Conservation (phyloP, 2,888 invertebrate genomes). For the Kryphioiulus occultus region DNA sequence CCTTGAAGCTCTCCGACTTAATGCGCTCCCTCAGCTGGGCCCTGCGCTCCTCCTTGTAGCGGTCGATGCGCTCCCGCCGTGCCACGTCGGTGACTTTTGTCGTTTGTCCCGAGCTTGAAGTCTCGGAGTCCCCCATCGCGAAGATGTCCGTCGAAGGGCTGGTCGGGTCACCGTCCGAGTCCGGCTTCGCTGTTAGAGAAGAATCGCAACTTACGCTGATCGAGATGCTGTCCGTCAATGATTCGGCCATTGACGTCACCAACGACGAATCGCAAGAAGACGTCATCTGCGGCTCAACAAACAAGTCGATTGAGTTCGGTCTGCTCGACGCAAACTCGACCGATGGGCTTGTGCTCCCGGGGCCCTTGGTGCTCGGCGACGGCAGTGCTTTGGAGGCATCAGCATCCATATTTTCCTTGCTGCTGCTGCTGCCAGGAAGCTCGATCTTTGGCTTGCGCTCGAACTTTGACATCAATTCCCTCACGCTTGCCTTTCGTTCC, state of each 20-base stretch:
- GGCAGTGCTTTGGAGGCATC: background rate
- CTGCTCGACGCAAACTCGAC: background rate
- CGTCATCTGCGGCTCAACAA: background rate
- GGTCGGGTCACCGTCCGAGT: background rate
- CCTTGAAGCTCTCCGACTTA: constrained; percentile 68
- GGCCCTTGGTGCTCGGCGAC: background rate
- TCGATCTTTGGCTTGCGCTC: constrained; percentile 53
- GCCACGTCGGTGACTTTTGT: constrained; percentile 58
- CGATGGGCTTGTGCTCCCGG: background rate
- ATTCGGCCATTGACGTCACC: background rate
- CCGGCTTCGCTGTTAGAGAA: background rate
- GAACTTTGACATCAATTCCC: constrained; percentile 57
- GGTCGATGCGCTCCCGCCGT: constrained; percentile 83
- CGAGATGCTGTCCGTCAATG: background rate
- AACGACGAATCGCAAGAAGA: background rate
- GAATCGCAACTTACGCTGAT: background rate
- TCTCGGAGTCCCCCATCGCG: background rate
- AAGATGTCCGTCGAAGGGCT: background rate
- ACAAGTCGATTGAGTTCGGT: background rate
- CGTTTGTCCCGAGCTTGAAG: background rate
- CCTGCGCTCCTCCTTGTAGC: constrained; percentile 89
- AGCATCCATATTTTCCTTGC: background rate
- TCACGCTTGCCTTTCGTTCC: constrained; percentile 57
- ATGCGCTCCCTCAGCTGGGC: constrained; percentile 85
- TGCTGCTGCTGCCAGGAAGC: background rate